These are phyloP conservation scores for Calliphora vicina DNA, from an alignment of 1,140 invertebrate species.

Conservation along the genomic window DNA sequence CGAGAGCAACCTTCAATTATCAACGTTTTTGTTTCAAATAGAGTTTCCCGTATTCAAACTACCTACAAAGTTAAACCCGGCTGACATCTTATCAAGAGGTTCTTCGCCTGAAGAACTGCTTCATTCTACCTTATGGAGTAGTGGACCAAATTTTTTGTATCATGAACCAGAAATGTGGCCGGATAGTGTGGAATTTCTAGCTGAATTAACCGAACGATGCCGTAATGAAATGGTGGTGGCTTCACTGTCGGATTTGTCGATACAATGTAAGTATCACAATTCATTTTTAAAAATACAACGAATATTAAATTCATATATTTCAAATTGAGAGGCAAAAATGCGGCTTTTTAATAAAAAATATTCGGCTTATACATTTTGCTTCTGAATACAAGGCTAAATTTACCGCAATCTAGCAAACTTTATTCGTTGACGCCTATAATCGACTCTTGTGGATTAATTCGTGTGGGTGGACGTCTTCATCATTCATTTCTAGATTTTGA, in stretches of 20 bases:
- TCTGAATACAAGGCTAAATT: constrained; percentile 6
- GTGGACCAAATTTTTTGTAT: neutral
- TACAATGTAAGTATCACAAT: neutral
- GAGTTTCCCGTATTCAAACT: constrained; percentile 25
- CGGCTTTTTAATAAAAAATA: neutral
- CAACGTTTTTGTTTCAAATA: constrained; percentile 46
- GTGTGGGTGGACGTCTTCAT: constrained; percentile 49
- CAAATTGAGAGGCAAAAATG: neutral
- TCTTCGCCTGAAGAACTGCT: neutral
- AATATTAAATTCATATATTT: neutral
- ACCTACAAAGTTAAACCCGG: constrained; percentile 11
- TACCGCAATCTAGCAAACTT: constrained; percentile 22
- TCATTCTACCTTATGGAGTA: neutral
- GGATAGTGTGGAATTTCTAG: too few species aligned
- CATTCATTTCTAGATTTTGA: constrained; percentile 40
- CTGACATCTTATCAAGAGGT: constrained; percentile 28
- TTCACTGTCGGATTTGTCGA: neutral
- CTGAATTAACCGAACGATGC: too few species aligned
- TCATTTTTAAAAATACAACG: neutral
- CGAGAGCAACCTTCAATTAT: constrained; percentile 38
- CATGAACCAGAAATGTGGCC: neutral
- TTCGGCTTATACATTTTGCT: neutral
- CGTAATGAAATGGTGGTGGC: neutral
- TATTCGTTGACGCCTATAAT: constrained; percentile 41
- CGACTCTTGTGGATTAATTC: constrained; percentile 43